Conservation (phyloP, 2,113 vertebrate species). For the Blennius ocellaris region DNA sequence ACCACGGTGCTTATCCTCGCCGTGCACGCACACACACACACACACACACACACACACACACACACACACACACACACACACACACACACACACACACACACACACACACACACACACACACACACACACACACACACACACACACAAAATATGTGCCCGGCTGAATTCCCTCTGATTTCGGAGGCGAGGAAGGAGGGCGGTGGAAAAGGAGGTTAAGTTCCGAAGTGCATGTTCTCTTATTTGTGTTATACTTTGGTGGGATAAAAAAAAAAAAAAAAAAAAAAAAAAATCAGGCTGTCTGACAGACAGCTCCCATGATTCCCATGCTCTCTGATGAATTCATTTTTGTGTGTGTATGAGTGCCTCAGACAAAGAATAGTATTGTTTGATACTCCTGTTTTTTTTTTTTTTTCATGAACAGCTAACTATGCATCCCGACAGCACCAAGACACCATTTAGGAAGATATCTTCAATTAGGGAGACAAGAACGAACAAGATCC, state of each 20-base stretch:
- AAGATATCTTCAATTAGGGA: slow-evolving; percentile 52
- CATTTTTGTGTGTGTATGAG: not conserved
- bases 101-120: no score
- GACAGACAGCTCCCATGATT: slow-evolving; percentile 61
- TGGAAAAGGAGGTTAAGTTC: slow-evolving; percentile 64
- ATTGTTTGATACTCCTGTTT: slow-evolving; percentile 43
- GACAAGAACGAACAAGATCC: not conserved
- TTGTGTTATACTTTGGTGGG: slow-evolving; percentile 45
- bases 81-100: no score
- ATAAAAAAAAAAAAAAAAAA: slow-evolving; percentile 39
- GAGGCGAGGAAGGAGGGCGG: slow-evolving; percentile 20
- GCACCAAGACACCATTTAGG: slow-evolving; percentile 36
- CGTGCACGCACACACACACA: not conserved
- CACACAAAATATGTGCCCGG: slow-evolving; percentile 26
- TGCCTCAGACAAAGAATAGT: slow-evolving; percentile 57
- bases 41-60: no score
- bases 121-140: no score
- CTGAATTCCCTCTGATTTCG: slow-evolving; percentile 70
- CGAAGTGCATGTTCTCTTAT: slow-evolving; percentile 55
- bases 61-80: no score
- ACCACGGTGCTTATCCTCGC: slow-evolving; percentile 64
- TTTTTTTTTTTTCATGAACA: slow-evolving; percentile 55
- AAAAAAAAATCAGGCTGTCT: slow-evolving; percentile 23
- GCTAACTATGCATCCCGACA: slow-evolving; percentile 57
- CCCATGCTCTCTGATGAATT: slow-evolving; percentile 41